These are phyloP conservation scores for Lagocephalus sceleratus DNA, from an alignment of 2,797 vertebrate species.

Conservation along the genomic window DNA sequence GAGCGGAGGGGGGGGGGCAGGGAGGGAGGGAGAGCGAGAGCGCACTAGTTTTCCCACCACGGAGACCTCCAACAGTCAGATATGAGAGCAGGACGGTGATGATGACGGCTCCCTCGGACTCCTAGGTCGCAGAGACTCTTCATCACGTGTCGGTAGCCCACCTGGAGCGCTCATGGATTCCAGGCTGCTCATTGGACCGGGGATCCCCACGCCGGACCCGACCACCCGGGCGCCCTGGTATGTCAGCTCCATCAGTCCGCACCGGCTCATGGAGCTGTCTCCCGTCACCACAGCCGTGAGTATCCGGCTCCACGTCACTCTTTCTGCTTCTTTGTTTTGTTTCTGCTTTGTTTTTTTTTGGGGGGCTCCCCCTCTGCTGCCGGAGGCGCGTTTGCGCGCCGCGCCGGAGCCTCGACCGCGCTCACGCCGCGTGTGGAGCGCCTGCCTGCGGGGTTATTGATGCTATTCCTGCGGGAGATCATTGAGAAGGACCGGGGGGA, in stretches of 20 bases:
- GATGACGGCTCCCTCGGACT: conserved; percentile 34
- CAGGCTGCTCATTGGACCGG: conserved; percentile 48
- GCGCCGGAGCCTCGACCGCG: not conserved
- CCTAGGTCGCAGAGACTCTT: conserved; percentile 15
- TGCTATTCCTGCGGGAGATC: no score
- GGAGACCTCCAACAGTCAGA: conserved; percentile 31
- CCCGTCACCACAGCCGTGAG: conserved; percentile 58
- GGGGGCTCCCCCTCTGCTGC: conserved; percentile 24
- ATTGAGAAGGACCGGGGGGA: no score
- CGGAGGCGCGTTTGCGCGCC: conserved; percentile 23
- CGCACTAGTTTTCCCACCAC: conserved; percentile 12
- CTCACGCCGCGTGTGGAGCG: no score
- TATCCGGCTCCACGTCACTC: not conserved
- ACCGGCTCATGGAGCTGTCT: conserved; percentile 58
- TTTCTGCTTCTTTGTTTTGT: not conserved
- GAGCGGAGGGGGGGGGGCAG: conserved; percentile 11
- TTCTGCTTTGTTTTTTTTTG: not conserved
- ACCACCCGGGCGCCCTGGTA: conserved; percentile 51
- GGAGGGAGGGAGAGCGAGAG: not conserved
- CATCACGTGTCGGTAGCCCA: not conserved
- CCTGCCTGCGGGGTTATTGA: no score
- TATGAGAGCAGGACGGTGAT: conserved; percentile 28
- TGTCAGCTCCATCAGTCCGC: conserved; percentile 60
- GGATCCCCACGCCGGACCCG: conserved; percentile 50
- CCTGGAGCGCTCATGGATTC: conserved; percentile 55